A percentile compares a stretch with the other conserved stretches of the same genome.
Evolutionary conservation across 2,888 invertebrate genomes (phyloP).

Genomic region (Agrochola lychnidis): DNA sequence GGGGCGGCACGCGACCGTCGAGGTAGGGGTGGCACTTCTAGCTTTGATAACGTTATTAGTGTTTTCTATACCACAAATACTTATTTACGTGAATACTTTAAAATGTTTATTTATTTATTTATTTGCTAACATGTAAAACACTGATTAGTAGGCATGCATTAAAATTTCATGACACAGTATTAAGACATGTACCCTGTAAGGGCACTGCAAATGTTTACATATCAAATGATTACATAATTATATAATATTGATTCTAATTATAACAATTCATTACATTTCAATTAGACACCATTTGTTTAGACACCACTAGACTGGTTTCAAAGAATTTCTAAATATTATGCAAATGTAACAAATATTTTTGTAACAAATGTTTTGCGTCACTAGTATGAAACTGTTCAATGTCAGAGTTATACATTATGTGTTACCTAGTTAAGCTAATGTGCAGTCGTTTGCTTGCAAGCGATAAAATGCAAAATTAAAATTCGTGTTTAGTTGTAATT

Average conservation of each 20-base stretch:
- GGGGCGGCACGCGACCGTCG: slow-evolving; percentile 38
- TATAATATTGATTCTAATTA: no score
- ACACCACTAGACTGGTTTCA: not conserved
- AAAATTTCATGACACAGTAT: no score
- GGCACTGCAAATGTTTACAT: no score
- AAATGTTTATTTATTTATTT: no score
- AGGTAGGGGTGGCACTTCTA: slow-evolving; percentile 24
- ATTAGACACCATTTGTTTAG: no score
- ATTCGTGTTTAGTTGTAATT: not conserved
- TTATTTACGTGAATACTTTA: not conserved
- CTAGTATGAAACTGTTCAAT: not conserved
- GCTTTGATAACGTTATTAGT: slow-evolving; percentile 10
- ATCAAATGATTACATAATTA: no score
- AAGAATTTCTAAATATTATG: no score
- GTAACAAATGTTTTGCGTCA: not conserved
- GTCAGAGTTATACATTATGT: not conserved
- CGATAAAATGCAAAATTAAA: not conserved
- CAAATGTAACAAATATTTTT: not conserved
- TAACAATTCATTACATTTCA: no score
- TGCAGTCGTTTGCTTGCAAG: no score
- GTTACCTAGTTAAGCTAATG: not conserved
- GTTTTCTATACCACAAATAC: slow-evolving; percentile 1
- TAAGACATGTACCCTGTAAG: no score
- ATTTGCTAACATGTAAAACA: no score
- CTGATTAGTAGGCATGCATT: no score